phyloP scores from a whole-genome alignment of 2,888 invertebrate genomes.

The Sesia apiformis region DNA sequence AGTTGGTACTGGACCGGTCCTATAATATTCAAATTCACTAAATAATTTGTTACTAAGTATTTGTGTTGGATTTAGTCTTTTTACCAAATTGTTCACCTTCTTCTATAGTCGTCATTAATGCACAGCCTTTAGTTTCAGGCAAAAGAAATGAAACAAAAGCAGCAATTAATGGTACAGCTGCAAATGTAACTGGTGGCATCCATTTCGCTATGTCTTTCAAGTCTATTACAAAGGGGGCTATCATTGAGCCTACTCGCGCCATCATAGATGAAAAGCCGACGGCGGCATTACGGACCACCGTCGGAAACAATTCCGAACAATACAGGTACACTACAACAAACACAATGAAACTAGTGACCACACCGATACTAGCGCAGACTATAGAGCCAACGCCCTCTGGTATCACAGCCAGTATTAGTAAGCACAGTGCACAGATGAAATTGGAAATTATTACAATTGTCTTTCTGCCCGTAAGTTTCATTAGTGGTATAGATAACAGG shows the following conservation, averaged over 20 bases:
- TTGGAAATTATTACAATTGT: constrained; percentile 79
- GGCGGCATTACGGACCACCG: constrained; percentile 89
- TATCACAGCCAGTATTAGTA: constrained; percentile 75
- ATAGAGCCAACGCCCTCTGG: constrained; percentile 59
- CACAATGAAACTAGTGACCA: constrained; percentile 86
- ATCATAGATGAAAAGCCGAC: constrained; percentile 92
- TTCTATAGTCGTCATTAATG: constrained; percentile 85
- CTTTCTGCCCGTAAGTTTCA: constrained; percentile 79
- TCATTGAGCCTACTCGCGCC: constrained; percentile 89
- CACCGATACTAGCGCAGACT: constrained; percentile 80
- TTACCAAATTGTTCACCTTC: constrained; percentile 80
- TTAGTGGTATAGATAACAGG: constrained; percentile 75
- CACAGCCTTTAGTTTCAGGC: constrained; percentile 86
- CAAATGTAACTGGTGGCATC: constrained; percentile 83
- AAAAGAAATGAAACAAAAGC: constrained; percentile 73
- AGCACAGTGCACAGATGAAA: constrained; percentile 73
- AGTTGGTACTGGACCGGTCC: too few relatives aligned
- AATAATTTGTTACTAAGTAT: neutral
- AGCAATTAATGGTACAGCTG: constrained; percentile 77
- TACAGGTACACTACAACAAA: constrained; percentile 91
- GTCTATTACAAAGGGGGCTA: constrained; percentile 86
- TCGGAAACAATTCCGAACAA: constrained; percentile 91
- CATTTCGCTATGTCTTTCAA: constrained; percentile 63
- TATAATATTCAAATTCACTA: too few relatives aligned
- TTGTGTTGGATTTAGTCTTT: constrained; percentile 14